phyloP scores from a whole-genome alignment of 2,797 vertebrate genomes.

The Notolabrus celidotus region DNA sequence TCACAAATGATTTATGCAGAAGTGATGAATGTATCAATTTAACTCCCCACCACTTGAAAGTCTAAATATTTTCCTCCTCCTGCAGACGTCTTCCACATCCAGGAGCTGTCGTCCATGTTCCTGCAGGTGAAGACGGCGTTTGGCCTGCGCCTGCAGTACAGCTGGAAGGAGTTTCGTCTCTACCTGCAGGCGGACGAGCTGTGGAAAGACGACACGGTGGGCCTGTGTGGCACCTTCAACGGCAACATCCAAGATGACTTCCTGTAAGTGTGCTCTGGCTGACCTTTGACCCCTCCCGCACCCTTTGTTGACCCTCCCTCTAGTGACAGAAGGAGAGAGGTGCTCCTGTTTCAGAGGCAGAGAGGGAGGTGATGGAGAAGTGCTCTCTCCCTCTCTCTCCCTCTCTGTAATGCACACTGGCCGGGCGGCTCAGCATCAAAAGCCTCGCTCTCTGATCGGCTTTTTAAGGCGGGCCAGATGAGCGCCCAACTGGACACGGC shows the following conservation, averaged over 20 bases:
- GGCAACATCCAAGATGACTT: conserved; percentile 97
- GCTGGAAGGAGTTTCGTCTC: conserved; percentile 90
- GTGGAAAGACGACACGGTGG: conserved; percentile 93
- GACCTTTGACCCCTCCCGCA: conserved; percentile 50
- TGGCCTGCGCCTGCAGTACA: conserved; percentile 91
- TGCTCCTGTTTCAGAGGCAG: conserved; percentile 66
- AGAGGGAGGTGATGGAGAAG: conserved; percentile 57
- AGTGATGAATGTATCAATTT: too few species aligned
- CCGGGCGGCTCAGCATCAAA: conserved; percentile 70
- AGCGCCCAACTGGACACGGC: conserved; percentile 71
- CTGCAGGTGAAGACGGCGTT: conserved; percentile 90
- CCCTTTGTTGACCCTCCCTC: conserved; percentile 21
- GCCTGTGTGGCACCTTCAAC: conserved; percentile 98
- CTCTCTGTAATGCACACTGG: conserved; percentile 79
- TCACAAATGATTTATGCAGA: too few species aligned
- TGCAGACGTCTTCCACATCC: conserved; percentile 92
- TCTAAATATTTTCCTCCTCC: background rate
- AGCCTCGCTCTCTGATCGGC: conserved; percentile 72
- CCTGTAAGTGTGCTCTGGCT: conserved; percentile 85
- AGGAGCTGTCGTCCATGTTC: conserved; percentile 93
- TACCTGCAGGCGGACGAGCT: conserved; percentile 89
- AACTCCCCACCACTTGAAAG: too few species aligned
- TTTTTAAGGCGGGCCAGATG: conserved; percentile 74
- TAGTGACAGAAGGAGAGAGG: conserved; percentile 30
- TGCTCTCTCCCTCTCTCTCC: conserved; percentile 53